These are phyloP conservation scores for Apoda limacodes DNA, from an alignment of 2,888 invertebrate species.

Conservation along the genomic window DNA sequence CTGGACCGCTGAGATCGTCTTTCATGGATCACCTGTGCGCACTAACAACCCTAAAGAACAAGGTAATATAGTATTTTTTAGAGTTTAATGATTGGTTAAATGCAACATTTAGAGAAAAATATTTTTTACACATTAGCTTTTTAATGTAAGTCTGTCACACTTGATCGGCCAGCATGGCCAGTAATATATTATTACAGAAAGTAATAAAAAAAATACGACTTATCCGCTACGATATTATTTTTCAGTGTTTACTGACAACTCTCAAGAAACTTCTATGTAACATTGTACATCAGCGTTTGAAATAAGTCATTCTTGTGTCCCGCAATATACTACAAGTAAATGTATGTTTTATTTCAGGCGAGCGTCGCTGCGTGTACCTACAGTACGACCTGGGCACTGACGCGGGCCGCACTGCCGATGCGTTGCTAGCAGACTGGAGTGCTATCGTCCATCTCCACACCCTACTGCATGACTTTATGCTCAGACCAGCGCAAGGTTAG, in stretches of 20 bases:
- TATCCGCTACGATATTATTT: no score
- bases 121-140: no score
- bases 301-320: neutral
- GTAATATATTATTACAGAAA: no score
- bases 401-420: conserved; percentile 88
- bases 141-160: no score
- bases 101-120: no score
- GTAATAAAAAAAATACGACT: no score
- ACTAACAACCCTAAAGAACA: conserved; percentile 88
- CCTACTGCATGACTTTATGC: conserved; percentile 85
- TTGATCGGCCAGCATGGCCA: no score
- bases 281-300: neutral
- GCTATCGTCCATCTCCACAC: conserved; percentile 91
- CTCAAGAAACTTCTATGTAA: neutral
- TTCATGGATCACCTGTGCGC: conserved; percentile 82
- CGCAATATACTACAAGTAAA: neutral
- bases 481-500: conserved; percentile 79
- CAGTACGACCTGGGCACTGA: conserved; percentile 91
- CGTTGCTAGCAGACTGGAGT: conserved; percentile 91
- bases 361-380: conserved; percentile 88
- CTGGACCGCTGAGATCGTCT: conserved; percentile 93
- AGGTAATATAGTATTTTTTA: no score
- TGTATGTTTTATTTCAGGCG: conserved; percentile 60
- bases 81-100: no score
- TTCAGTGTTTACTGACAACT: no score